Percentiles rank a stretch among this genome's conserved stretches.
These are phyloP conservation scores for Nematopogon swammerdamellus DNA, from an alignment of 2,888 invertebrate genomes.

Conservation along the genomic window DNA sequence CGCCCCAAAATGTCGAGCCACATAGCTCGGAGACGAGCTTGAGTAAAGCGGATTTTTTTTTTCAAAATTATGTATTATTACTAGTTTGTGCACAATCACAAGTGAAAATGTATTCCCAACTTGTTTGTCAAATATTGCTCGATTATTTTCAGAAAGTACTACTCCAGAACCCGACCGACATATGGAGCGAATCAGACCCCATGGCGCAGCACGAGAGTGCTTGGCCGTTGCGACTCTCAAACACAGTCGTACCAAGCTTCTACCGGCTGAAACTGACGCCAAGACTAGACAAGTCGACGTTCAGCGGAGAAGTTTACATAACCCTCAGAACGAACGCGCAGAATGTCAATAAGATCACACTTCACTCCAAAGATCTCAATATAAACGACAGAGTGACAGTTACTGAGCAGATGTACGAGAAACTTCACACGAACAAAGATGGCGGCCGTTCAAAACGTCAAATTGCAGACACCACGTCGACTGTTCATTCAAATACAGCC, in stretches of 20 bases:
- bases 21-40: no score
- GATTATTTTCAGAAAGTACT: constrained; percentile 27
- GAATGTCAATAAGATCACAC: constrained; percentile 35
- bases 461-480: constrained; percentile 5
- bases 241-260: constrained; percentile 45
- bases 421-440: constrained; percentile 20
- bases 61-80: no score
- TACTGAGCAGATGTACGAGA: constrained; percentile 44
- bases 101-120: no score
- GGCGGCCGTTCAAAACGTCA: constrained; percentile 22
- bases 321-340: constrained; percentile 32
- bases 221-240: constrained; percentile 32
- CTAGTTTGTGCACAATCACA: no score
- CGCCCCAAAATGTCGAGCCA: no score
- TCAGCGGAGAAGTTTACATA: constrained; percentile 44
- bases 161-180: constrained; percentile 26
- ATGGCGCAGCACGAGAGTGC: constrained; percentile 22
- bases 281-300: constrained; percentile 39
- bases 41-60: no score
- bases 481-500: constrained; percentile 10
- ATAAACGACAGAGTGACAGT: constrained; percentile 32
- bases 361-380: constrained; percentile 50
- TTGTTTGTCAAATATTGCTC: no score
- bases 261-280: constrained; percentile 57
- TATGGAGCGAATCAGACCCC: constrained; percentile 42